A percentile compares a stretch with the other conserved stretches of the same genome.
Evolutionary conservation across 2,888 invertebrate genomes (phyloP).

Genomic region (Dicyrtomina minuta): DNA sequence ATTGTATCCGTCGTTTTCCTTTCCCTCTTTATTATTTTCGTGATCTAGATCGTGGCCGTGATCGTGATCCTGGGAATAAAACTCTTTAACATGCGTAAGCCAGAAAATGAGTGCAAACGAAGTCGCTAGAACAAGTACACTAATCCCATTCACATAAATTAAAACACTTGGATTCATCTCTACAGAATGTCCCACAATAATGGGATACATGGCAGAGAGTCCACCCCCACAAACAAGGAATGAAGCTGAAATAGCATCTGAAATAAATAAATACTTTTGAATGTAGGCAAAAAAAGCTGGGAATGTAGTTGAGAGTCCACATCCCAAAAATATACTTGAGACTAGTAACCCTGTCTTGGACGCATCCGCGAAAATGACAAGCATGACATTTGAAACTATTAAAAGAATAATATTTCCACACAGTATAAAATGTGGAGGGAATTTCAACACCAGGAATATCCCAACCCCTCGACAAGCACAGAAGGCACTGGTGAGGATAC

Average conservation of each 20-base stretch:
- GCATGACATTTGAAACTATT: conserved; percentile 18
- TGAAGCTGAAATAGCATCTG: conserved; percentile 16
- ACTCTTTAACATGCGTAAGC: too few relatives aligned
- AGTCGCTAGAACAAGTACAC: too few relatives aligned
- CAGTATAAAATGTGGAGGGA: conserved; percentile 34
- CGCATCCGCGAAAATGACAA: conserved; percentile 30
- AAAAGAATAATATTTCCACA: conserved; percentile 31
- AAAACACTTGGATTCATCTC: conserved; percentile 28
- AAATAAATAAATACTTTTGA: too few relatives aligned
- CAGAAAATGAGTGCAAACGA: too few relatives aligned
- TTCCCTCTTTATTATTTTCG: too few relatives aligned
- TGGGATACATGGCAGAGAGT: conserved; percentile 23
- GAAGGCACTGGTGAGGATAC: conserved; percentile 39
- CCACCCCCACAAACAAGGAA: conserved; percentile 28
- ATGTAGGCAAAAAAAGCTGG: conserved; percentile 25
- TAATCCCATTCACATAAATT: conserved; percentile 33
- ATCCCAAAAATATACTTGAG: conserved; percentile 33
- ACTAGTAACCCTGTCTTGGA: conserved; percentile 35
- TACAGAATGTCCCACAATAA: conserved; percentile 30
- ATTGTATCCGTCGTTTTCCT: too few relatives aligned
- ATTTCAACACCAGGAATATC: conserved; percentile 26
- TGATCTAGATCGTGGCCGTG: too few relatives aligned
- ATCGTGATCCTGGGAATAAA: too few relatives aligned
- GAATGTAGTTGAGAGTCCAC: conserved; percentile 37
- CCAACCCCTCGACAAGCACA: conserved; percentile 34